Evolutionary conservation across 2,113 vertebrate species (phyloP), one percentile per base, ranked within the genome.

Genomic region (Sinocyclocheilus anophthalmus): DNA sequence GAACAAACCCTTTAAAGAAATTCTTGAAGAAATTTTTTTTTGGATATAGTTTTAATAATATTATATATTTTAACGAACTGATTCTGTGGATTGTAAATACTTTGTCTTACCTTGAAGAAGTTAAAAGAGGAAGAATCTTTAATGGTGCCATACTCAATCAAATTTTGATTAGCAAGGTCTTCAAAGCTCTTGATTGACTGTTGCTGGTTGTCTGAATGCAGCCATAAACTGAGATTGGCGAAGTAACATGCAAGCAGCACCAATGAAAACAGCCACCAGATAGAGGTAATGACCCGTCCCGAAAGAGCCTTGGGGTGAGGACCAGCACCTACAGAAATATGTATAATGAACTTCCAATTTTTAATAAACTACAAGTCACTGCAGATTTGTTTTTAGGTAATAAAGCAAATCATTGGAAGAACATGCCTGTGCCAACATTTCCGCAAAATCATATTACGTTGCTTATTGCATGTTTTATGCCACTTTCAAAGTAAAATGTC

Each of bases 261-360:
- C 1, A 97, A 89, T 30, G 94, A 93, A 90, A 98, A 98, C 1
- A 97, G 85, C 97, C 97, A 98, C 97, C 97, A 98, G 92, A 96
- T 93, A 50, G 95, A 93, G 0, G 95, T 93, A 1, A 98, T 87
- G 0, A 97, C 84, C 0, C 96, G 93, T 76, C 96, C 95, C 0
- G 96, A 96, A 4, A 95, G 76, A 0, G 95, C 94, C 89, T 94
- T 97, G 1, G 97, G 96, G 37, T 95, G 95, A 85, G 96, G 97
- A 0, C 94, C 95, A 3, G 94, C 95, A 37, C 97, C 97, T 98
- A 24, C 0, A 3, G 16, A 0, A 39, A 59, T 48, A 70, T 55
- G 26, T 78, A 50, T 37, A 37, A n/a, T 30, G 22, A 37, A 75
- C 39, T 24, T 73, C 4, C 0, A 4, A 39, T 42, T 70, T 70